Base-by-base conservation (phyloP, 2,888 invertebrate species). In the Cylindroiulus punctatus region DNA sequence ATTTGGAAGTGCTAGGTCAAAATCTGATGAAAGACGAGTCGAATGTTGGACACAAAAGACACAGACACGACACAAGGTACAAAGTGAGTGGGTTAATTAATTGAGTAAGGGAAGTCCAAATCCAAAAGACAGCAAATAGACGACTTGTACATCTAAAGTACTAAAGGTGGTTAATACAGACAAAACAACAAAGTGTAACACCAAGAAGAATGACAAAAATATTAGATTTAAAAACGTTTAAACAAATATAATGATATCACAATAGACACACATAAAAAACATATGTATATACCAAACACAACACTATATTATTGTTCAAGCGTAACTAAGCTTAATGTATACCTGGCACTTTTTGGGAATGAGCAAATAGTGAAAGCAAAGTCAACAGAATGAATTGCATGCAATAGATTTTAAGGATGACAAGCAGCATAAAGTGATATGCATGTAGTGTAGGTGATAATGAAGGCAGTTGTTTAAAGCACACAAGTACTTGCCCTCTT, bases 401-500 rank as follows among this genome's bases (percentile, higher is more conserved):
- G 65, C 65, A 26, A 65, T 10, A 65, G 65, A 26, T 65, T 65
- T 65, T 65, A 10, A 26, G 12, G 26, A 12, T 65, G 26, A 12
- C 7, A 65, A 65, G 65, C 65, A 65, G 65, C 22, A 10, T 57
- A 22, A 12, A 44, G 14, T 44, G 44, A 1, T 44, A 10, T 36
- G 12, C n/a, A n/a, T n/a, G n/a, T n/a, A n/a, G n/a, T n/a, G n/a
- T 14, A 65, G 65, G 26, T 65, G 3, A 26, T 65, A 65, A 22
- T 65, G 65, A 65, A 65, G 65, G 26, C 10, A 26, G 8, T 8
- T 65, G 12, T 26, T 65, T 26, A 26, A 26, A 26, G 22, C 8
- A 12, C 12, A 26, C 47, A 83, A 44, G 26, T 86, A 87, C 93
- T 95, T 95, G 97, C 97, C 96, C 96, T 93, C 93, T 97, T 97